These are phyloP conservation scores for Ephestia elutella DNA, from an alignment of 1,140 invertebrate species.

Conservation along the genomic window DNA sequence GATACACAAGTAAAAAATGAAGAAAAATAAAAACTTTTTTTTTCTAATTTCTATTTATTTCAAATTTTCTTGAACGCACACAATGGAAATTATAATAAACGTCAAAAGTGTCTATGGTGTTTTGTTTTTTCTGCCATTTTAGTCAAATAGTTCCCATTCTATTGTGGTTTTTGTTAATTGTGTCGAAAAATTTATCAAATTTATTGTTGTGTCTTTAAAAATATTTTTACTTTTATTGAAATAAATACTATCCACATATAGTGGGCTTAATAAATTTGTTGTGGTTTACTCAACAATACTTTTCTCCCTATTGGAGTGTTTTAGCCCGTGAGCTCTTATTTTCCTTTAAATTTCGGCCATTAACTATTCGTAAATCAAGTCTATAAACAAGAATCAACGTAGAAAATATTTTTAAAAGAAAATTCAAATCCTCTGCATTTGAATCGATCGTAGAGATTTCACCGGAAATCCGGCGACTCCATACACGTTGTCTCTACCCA, in stretches of 20 bases:
- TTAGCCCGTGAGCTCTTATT: background rate
- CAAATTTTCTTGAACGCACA: background rate
- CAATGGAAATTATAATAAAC: constrained; percentile 10
- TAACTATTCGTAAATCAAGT: background rate
- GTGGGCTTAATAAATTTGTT: background rate
- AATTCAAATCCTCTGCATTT: constrained; percentile 22
- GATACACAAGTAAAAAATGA: no score
- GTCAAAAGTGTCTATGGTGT: constrained; percentile 53
- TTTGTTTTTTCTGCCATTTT: constrained; percentile 59
- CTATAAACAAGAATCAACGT: background rate
- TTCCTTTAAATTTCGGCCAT: background rate
- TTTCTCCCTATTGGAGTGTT: background rate
- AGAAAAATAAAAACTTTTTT: no score
- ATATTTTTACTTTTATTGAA: constrained; percentile 33
- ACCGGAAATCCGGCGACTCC: constrained; percentile 71
- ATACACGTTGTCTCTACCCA: constrained; percentile 66
- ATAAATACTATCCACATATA: background rate
- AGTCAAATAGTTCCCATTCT: constrained; percentile 66
- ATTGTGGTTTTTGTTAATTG: constrained; percentile 50
- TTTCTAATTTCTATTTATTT: no score
- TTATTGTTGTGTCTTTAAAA: constrained; percentile 54
- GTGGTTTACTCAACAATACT: background rate
- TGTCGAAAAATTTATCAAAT: constrained; percentile 56
- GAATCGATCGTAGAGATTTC: constrained; percentile 44
- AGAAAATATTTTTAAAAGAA: constrained; percentile 21